These are phyloP conservation scores for Oncorhynchus nerka DNA, from an alignment of 2,113 vertebrate species.

Conservation along the genomic window DNA sequence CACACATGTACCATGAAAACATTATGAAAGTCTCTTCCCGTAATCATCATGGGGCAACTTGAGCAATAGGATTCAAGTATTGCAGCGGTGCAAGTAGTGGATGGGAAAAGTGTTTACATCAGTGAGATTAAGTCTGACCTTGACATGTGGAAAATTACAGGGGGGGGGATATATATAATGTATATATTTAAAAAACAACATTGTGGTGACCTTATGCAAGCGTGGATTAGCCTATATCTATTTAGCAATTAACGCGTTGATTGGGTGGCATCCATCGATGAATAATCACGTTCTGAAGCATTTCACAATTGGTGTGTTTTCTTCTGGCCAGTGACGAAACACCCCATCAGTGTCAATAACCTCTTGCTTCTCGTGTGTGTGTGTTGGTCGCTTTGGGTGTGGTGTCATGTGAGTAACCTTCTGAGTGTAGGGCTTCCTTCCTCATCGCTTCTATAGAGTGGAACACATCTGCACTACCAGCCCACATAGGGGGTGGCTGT, in stretches of 20 bases:
- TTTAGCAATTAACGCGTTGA: too few species aligned
- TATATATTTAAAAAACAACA: too few species aligned
- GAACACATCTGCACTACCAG: constrained; percentile 39
- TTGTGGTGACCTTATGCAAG: too few species aligned
- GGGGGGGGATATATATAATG: too few species aligned
- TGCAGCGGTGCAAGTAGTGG: not conserved
- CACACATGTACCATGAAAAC: not conserved
- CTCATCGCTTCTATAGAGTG: constrained; percentile 15
- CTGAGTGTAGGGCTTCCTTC: not conserved
- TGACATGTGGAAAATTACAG: too few species aligned
- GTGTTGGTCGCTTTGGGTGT: constrained; percentile 19
- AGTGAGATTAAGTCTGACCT: too few species aligned
- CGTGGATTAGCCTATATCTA: too few species aligned
- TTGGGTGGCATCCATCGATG: too few species aligned
- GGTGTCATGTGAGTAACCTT: not conserved
- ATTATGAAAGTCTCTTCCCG: constrained; percentile 60
- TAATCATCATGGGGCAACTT: constrained; percentile 26
- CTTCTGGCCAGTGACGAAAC: not conserved
- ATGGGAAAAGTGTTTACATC: not conserved
- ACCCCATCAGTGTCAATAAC: not conserved
- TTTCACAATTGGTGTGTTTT: too few species aligned
- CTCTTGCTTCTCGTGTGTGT: constrained; percentile 8
- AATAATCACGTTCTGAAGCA: too few species aligned
- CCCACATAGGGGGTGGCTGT: not conserved
- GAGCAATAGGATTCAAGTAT: constrained; percentile 17